phyloP scores from a whole-genome alignment of 2,113 vertebrate genomes.

The Drymodes brunneopygia region DNA sequence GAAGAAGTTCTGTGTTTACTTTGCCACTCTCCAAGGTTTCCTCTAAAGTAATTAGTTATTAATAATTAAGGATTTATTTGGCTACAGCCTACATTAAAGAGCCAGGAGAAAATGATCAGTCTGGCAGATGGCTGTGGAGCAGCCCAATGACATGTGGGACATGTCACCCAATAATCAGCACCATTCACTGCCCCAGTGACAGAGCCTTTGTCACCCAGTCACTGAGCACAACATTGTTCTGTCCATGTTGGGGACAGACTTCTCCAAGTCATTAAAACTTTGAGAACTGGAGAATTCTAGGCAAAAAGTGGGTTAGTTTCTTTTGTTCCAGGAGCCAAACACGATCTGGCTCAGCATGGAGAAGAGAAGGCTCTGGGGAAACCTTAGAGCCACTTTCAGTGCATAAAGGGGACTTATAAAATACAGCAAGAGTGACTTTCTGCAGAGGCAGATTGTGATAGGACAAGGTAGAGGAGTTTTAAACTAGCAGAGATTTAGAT shows the following conservation, averaged over 20 bases:
- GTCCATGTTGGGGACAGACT: not conserved
- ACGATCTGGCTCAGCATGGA: not conserved
- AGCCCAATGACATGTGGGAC: slow-evolving; percentile 8
- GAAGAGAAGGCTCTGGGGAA: not conserved
- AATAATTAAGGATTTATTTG: slow-evolving; percentile 44
- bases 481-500: not conserved
- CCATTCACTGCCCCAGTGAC: slow-evolving; percentile 28
- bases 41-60: slow-evolving; percentile 13
- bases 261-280: not conserved
- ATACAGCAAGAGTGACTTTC: not conserved
- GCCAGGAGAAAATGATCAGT: not conserved
- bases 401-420: not conserved
- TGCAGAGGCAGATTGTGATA: not conserved
- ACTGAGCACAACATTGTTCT: slow-evolving; percentile 4
- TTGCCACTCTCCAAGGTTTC: not conserved
- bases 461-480: not conserved
- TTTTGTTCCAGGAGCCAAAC: not conserved
- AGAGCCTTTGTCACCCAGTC: slow-evolving; percentile 11
- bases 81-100: not conserved
- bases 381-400: not conserved
- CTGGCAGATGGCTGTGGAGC: not conserved
- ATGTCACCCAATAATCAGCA: slow-evolving; percentile 35
- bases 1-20: not conserved
- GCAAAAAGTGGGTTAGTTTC: not conserved
- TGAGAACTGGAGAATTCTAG: not conserved